These are phyloP conservation scores for Scaptomyza parva DNA, from an alignment of 2,888 invertebrate genomes.

Conservation along the genomic window DNA sequence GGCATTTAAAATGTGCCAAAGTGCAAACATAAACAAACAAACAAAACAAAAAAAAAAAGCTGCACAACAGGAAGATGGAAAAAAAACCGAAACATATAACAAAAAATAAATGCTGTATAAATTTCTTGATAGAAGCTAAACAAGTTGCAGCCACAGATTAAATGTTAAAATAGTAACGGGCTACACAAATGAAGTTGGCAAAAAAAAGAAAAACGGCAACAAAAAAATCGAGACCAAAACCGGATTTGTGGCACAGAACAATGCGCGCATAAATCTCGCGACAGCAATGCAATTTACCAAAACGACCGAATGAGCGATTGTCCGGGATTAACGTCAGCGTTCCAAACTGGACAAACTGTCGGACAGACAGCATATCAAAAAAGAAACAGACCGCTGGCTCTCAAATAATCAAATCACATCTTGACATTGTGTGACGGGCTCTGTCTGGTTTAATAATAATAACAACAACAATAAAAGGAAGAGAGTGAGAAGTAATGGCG, in stretches of 20 bases:
- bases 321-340: slow-evolving; percentile 61
- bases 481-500: slow-evolving; percentile 42
- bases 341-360: slow-evolving; percentile 14
- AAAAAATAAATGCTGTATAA: slow-evolving; percentile 39
- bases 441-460: slow-evolving; percentile 44
- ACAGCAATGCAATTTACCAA: slow-evolving; percentile 69
- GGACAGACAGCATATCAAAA: slow-evolving; percentile 22
- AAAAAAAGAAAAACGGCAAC: no score
- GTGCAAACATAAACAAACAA: slow-evolving; percentile 58
- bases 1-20: slow-evolving; percentile 71
- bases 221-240: slow-evolving; percentile 62
- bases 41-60: no score
- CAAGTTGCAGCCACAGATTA: slow-evolving; percentile 46
- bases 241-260: slow-evolving; percentile 76
- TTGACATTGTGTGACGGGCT: slow-evolving; percentile 67
- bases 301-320: slow-evolving; percentile 69
- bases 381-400: slow-evolving; percentile 37
- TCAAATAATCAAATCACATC: slow-evolving; percentile 69
- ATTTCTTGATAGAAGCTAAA: slow-evolving; percentile 75
- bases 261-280: slow-evolving; percentile 76
- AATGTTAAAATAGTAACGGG: slow-evolving; percentile 65
- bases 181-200: slow-evolving; percentile 49
- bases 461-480: slow-evolving; percentile 54
- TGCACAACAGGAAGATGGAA: slow-evolving; percentile 64
- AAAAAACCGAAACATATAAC: slow-evolving; percentile 16